These are phyloP conservation scores for Drosophila ambigua DNA, from an alignment of 1,140 invertebrate genomes.

Conservation along the genomic window DNA sequence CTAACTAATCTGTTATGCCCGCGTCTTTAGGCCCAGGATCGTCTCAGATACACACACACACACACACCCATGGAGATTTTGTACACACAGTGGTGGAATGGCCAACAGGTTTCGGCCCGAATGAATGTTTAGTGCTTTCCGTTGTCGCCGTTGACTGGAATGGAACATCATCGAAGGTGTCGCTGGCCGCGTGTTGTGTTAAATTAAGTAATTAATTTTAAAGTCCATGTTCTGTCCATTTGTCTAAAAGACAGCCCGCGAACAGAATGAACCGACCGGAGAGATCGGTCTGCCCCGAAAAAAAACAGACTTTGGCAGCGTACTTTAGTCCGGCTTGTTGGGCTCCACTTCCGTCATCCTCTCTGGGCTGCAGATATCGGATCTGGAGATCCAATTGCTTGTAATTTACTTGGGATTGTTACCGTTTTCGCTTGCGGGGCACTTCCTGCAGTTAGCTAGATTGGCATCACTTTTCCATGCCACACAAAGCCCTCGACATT, in stretches of 20 bases:
- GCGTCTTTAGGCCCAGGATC: conserved; percentile 48
- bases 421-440: conserved; percentile 1
- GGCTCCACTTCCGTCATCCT: conserved; percentile 67
- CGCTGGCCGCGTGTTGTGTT: conserved; percentile 72
- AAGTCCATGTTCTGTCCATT: conserved; percentile 75
- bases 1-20: conserved; percentile 83
- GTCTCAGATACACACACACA: conserved; percentile 11
- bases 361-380: conserved; percentile 43
- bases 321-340: conserved; percentile 56
- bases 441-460: conserved; percentile 67
- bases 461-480: conserved; percentile 67
- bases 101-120: conserved; percentile 61
- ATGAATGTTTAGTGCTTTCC: conserved; percentile 70
- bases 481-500: conserved; percentile 51
- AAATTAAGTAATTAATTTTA: conserved; percentile 83
- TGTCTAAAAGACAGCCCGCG: conserved; percentile 49
- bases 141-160: conserved; percentile 54
- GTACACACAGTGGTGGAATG: conserved; percentile 14
- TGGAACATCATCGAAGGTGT: conserved; percentile 68
- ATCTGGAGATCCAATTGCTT: conserved; percentile 65
- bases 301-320: no score
- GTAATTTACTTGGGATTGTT: conserved; percentile 61
- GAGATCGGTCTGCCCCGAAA: no score
- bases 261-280: conserved; percentile 2
- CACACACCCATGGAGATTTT: not conserved